A percentile compares a stretch with the other conserved stretches of the same genome.
phyloP scores from a whole-genome alignment of 2,797 vertebrate genomes.

The Poeciliopsis paucimaculata region DNA sequence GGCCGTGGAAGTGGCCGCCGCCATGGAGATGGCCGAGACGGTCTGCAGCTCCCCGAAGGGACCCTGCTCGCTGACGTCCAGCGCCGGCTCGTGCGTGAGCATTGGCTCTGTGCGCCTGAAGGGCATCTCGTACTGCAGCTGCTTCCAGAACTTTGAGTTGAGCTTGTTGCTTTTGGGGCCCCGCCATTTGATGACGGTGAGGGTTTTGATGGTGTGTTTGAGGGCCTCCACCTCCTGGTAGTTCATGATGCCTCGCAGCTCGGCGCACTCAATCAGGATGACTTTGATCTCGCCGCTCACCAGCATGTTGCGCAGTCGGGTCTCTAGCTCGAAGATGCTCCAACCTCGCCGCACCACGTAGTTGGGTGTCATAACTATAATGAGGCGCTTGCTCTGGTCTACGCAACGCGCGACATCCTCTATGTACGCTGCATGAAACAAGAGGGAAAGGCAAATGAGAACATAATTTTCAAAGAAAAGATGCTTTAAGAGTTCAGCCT shows the following conservation, averaged over 20 bases:
- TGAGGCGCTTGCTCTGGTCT: slow-evolving; percentile 98
- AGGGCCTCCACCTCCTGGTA: slow-evolving; percentile 99
- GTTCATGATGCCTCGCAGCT: slow-evolving; percentile 98
- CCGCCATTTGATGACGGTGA: slow-evolving; percentile 97
- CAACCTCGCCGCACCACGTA: slow-evolving; percentile 97
- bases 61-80: slow-evolving; percentile 97
- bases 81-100: slow-evolving; percentile 91
- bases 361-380: slow-evolving; percentile 98
- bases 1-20: slow-evolving; percentile 95
- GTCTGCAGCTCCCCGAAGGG: slow-evolving; percentile 99
- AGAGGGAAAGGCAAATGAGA: background rate
- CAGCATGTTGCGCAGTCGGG: slow-evolving; percentile 95
- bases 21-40: slow-evolving; percentile 98
- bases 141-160: slow-evolving; percentile 99
- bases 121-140: slow-evolving; percentile 99
- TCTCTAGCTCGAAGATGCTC: slow-evolving; percentile 99
- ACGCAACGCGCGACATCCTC: slow-evolving; percentile 98
- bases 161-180: slow-evolving; percentile 98
- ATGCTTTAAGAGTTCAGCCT: background rate
- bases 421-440: slow-evolving; percentile 86
- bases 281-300: slow-evolving; percentile 98
- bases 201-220: slow-evolving; percentile 97
- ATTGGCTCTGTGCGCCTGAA: slow-evolving; percentile 95
- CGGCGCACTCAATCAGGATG: slow-evolving; percentile 97
- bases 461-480: background rate